Conservation (phyloP, 2,888 invertebrate species). For the Lasioglossum leucozonium region DNA sequence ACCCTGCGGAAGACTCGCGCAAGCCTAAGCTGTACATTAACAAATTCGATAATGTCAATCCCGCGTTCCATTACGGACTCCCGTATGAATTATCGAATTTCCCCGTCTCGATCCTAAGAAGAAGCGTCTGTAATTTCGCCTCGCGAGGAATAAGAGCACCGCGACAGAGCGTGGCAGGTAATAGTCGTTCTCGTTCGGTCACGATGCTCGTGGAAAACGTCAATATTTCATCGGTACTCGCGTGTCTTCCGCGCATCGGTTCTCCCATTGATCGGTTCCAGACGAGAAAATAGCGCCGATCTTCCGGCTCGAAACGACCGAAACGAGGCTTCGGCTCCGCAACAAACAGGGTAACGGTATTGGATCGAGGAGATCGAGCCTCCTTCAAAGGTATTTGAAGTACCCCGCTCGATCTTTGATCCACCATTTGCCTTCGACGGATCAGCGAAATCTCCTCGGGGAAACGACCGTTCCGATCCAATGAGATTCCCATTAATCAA, state of each 20-base stretch:
- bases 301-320: conserved; percentile 46
- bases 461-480: background rate
- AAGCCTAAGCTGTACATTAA: background rate
- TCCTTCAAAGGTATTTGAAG: conserved; percentile 13
- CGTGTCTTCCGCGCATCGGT: conserved; percentile 30
- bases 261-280: conserved; percentile 40
- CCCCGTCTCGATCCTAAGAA: background rate
- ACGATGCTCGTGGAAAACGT: conserved; percentile 12
- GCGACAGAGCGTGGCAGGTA: background rate
- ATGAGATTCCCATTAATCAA: background rate
- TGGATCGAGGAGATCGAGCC: conserved; percentile 32
- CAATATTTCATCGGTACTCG: conserved; percentile 46
- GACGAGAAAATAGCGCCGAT: conserved; percentile 52
- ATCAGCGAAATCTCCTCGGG: background rate
- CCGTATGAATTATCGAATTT: background rate
- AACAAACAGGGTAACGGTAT: conserved; percentile 58
- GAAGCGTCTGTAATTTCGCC: background rate
- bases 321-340: conserved; percentile 51
- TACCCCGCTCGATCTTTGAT: conserved; percentile 8
- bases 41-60: conserved; percentile 1
- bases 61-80: background rate
- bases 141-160: background rate
- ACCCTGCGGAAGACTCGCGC: background rate
- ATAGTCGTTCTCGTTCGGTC: background rate
- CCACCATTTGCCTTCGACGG: background rate